Evolutionary conservation across 2,113 vertebrate species (phyloP), one percentile per base, ranked within the genome.

Genomic region (Syngnathus scovelli): DNA sequence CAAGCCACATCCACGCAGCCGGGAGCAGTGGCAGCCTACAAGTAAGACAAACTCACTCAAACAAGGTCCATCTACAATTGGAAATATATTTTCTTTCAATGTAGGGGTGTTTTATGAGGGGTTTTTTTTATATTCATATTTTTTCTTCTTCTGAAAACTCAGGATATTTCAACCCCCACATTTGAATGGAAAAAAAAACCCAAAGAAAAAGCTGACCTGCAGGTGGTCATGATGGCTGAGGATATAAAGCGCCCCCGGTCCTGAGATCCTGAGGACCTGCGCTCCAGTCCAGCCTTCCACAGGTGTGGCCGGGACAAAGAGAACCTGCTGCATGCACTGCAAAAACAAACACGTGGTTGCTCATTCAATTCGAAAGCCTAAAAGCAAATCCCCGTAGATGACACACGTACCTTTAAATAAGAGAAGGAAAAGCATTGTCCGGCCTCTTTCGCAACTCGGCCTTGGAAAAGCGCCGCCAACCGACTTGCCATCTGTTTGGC

Each of bases 201-300:
- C 13, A 56, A 13, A 27, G 15, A 55, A 13, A 13, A 27, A 21
- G 21, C 48, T 67, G 61, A 88, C 88, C 83, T 89, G 68, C 36
- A 58, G 16, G 39, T 51, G 37, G 1, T 82, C 77, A 12, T 77
- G 78, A 39, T 84, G 71, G 69, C 75, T 67, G 60, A 87, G 65
- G 59, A 90, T 69, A 43, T 88, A 88, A 19, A 90, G 58, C 61
- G 77, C 69, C 13, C 86, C 69, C 0, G 81, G 68, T 61, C 62
- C 81, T 18, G 74, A 73, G 54, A 83, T 77, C 67, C 64, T 62
- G 55, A 90, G 71, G 0, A 88, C 81, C 48, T 86, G 77, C 27
- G 80, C 80, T n/a, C 80, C 86, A 1, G 83, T 88, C 89, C 89
- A 90, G 54, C 83, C 84, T 5, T 81, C 76, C 38, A 66, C 66